Conservation (phyloP, 1,140 invertebrate genomes). For the Aphis gossypii region DNA sequence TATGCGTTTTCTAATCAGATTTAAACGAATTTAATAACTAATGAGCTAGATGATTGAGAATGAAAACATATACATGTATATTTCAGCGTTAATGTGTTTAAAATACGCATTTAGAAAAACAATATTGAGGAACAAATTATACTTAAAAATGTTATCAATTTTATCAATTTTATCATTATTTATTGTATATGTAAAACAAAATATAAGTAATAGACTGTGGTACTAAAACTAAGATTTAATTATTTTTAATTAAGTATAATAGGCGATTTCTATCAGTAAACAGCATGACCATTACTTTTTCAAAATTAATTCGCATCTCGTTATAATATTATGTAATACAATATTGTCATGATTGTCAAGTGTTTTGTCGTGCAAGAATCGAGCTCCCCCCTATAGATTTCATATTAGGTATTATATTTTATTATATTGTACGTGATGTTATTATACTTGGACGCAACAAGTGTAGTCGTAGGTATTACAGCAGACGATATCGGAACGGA, state of each 20-base stretch:
- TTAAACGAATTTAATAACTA: neutral
- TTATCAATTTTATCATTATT: neutral
- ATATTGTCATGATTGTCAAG: neutral
- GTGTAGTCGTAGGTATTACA: neutral
- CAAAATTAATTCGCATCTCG: neutral
- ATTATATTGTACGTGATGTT: conserved; percentile 3
- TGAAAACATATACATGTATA: neutral
- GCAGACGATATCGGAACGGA: conserved; percentile 43
- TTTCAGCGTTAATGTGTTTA: neutral
- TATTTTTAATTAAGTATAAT: neutral
- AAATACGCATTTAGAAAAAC: neutral
- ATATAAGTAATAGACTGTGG: no score
- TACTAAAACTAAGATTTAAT: neutral
- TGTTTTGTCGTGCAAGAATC: neutral
- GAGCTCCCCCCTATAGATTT: neutral
- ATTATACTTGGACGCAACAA: neutral
- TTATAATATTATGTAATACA: neutral
- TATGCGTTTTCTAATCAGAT: neutral
- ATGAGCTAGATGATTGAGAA: neutral
- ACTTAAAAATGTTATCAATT: neutral
- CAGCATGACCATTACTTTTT: neutral
- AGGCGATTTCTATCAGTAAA: neutral
- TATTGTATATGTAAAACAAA: neutral
- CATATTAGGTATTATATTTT: neutral
- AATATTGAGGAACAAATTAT: neutral